phyloP scores from a whole-genome alignment of 2,888 invertebrate species.

The Nomada flava region DNA sequence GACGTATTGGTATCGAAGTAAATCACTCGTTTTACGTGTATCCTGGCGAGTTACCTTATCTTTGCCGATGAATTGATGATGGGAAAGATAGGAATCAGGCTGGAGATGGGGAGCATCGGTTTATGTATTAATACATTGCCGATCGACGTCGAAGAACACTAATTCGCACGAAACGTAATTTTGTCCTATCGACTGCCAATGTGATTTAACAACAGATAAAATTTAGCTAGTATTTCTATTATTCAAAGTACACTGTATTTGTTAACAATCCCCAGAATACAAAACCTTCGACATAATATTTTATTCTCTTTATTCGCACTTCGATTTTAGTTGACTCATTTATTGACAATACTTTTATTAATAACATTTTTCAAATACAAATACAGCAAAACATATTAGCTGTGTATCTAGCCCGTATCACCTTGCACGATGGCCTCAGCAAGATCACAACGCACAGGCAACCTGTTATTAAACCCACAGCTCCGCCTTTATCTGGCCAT shows the following conservation, averaged over 20 bases:
- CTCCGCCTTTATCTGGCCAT: constrained; percentile 55
- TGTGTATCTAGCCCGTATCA: constrained; percentile 8
- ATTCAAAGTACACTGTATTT: too few species aligned
- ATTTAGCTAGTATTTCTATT: too few species aligned
- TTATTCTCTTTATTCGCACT: too few species aligned
- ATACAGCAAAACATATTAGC: constrained; percentile 13
- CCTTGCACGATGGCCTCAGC: constrained; percentile 11
- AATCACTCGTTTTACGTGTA: constrained; percentile 2
- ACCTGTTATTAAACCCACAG: constrained; percentile 50
- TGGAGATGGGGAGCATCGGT: too few species aligned
- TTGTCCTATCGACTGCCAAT: too few species aligned
- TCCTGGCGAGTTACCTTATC: neutral
- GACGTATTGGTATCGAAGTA: constrained; percentile 17
- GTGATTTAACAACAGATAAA: too few species aligned
- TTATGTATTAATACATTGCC: too few species aligned
- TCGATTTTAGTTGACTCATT: neutral
- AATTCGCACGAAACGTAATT: too few species aligned
- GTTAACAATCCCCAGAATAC: too few species aligned
- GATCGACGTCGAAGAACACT: too few species aligned
- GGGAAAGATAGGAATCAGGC: neutral
- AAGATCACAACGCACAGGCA: constrained; percentile 28
- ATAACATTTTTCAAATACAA: neutral
- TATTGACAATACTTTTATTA: neutral
- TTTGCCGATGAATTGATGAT: neutral
- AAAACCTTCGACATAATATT: too few species aligned